A percentile compares a stretch with the other conserved stretches of the same genome.
Conservation (phyloP, 2,113 vertebrate genomes). For the Syrrhaptes paradoxus region DNA sequence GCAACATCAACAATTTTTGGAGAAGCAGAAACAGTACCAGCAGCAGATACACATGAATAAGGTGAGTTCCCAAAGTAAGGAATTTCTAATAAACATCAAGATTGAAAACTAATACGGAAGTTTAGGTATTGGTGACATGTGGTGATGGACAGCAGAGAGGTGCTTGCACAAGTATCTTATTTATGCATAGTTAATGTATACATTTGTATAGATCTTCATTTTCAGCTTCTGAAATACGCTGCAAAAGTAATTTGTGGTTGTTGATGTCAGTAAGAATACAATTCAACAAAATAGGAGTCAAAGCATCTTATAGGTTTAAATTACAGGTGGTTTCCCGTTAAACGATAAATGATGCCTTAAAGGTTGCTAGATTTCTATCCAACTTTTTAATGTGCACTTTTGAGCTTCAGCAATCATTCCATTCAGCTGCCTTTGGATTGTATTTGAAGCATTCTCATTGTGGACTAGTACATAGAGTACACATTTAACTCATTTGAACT, state of each 20-base stretch:
- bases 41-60: slow-evolving; percentile 98
- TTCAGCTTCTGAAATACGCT: background rate
- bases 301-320: background rate
- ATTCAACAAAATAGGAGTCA: background rate
- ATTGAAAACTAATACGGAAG: background rate
- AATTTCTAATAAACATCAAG: background rate
- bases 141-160: background rate
- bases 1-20: slow-evolving; percentile 97
- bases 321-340: background rate
- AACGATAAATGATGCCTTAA: background rate
- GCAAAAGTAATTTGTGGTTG: background rate
- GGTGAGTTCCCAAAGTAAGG: slow-evolving; percentile 75
- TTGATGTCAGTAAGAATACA: background rate
- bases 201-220: background rate
- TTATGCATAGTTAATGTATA: background rate
- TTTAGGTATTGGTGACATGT: background rate
- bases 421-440: background rate
- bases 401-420: background rate
- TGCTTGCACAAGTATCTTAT: background rate
- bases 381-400: background rate
- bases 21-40: slow-evolving; percentile 97
- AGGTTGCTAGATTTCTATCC: background rate
- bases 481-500: background rate
- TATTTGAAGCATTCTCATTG: background rate
- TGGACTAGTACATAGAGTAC: background rate